A percentile compares a stretch with the other conserved stretches of the same genome.
phyloP scores from a whole-genome alignment of 2,888 invertebrate species.

The Philereme vetulata region DNA sequence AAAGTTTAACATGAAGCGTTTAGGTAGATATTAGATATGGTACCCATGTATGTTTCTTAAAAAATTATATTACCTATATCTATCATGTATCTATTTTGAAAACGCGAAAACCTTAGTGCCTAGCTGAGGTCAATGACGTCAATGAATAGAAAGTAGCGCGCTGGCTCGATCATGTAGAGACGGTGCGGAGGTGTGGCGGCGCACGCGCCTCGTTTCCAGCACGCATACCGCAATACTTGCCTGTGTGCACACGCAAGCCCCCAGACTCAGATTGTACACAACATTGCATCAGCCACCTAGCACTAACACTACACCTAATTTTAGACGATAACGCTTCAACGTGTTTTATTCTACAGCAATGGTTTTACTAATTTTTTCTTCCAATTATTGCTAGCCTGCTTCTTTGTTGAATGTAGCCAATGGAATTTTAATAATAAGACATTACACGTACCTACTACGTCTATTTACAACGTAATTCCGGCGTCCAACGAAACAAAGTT shows the following conservation, averaged over 20 bases:
- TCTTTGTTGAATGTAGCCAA: neutral
- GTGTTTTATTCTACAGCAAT: conserved; percentile 1
- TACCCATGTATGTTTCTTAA: no score
- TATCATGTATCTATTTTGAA: neutral
- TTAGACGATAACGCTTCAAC: conserved; percentile 22
- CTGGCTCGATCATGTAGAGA: conserved; percentile 36
- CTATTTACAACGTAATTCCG: conserved; percentile 8
- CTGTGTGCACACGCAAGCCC: conserved; percentile 40
- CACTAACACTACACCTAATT: conserved; percentile 28
- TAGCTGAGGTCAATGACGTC: conserved; percentile 60
- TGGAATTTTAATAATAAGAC: neutral
- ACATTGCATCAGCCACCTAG: conserved; percentile 57
- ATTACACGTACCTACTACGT: no score
- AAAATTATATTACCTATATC: no score
- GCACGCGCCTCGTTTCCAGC: conserved; percentile 50
- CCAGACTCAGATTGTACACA: conserved; percentile 39
- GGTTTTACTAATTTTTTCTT: conserved; percentile 1
- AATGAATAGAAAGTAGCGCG: conserved; percentile 59
- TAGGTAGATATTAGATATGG: no score
- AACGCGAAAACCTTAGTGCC: conserved; percentile 9
- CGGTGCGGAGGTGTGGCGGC: conserved; percentile 63
- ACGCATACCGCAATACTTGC: conserved; percentile 39
- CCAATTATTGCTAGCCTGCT: neutral
- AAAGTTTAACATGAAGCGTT: no score
- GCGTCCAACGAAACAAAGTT: conserved; percentile 7